phyloP scores from a whole-genome alignment of 1,140 invertebrate genomes.

The Rhopalosiphum padi region DNA sequence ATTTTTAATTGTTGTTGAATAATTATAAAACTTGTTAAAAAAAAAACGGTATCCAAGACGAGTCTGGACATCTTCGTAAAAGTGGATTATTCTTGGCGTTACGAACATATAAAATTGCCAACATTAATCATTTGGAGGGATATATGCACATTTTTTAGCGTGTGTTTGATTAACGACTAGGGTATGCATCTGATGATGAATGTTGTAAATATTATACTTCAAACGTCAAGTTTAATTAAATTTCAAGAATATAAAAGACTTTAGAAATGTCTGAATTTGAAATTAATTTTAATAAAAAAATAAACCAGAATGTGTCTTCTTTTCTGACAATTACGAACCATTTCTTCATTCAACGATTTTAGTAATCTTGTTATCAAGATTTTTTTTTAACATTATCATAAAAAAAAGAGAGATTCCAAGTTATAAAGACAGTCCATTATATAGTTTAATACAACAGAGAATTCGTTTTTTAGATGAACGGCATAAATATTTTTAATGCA shows the following conservation, averaged over 20 bases:
- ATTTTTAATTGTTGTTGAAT: too few relatives aligned
- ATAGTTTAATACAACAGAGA: conserved; percentile 41
- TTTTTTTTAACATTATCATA: conserved; percentile 23
- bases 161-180: conserved; percentile 55
- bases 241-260: conserved; percentile 27
- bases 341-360: neutral
- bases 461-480: conserved; percentile 47
- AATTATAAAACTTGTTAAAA: neutral
- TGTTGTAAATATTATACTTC: conserved; percentile 39
- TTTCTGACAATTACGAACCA: conserved; percentile 40
- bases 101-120: conserved; percentile 29
- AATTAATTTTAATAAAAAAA: conserved; percentile 46
- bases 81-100: neutral
- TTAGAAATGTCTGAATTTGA: neutral
- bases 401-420: conserved; percentile 11
- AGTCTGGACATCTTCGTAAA: neutral
- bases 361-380: conserved; percentile 33
- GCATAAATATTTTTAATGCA: conserved; percentile 51
- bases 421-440: conserved; percentile 48
- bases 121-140: conserved; percentile 48
- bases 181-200: conserved; percentile 21
- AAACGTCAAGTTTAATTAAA: conserved; percentile 51
- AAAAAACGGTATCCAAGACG: neutral
- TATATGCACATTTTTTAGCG: conserved; percentile 39
- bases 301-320: conserved; percentile 19